A percentile compares a stretch with the other conserved stretches of the same genome.
phyloP scores from a whole-genome alignment of 2,888 invertebrate genomes.

The Tenodera sinensis region DNA sequence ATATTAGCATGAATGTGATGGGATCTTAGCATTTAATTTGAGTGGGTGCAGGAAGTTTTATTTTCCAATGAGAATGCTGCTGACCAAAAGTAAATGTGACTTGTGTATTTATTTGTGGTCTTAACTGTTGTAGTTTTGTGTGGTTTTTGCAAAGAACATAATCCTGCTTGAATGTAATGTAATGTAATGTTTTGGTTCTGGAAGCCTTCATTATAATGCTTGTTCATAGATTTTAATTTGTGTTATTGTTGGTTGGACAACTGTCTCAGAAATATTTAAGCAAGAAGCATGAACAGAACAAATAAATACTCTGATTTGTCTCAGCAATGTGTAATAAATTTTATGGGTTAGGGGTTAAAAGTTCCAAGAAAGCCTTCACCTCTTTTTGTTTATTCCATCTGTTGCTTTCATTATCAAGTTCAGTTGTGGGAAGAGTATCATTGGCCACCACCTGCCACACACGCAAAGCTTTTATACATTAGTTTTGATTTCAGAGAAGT shows the following conservation, averaged over 20 bases:
- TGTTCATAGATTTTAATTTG: not conserved
- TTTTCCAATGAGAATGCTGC: too few species aligned
- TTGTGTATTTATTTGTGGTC: too few species aligned
- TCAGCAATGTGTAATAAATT: not conserved
- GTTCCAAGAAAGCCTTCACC: not conserved
- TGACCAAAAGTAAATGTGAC: too few species aligned
- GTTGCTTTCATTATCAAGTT: not conserved
- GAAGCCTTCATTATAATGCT: not conserved
- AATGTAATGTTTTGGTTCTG: not conserved
- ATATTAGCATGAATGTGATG: too few species aligned
- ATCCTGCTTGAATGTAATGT: too few species aligned
- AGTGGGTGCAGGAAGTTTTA: too few species aligned
- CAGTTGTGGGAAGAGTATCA: not conserved
- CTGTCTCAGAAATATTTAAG: not conserved
- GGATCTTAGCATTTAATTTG: too few species aligned
- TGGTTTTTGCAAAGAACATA: too few species aligned
- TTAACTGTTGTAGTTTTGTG: too few species aligned
- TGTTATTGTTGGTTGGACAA: not conserved
- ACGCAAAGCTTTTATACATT: not conserved
- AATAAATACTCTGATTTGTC: too few species aligned
- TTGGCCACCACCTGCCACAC: not conserved
- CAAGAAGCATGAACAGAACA: not conserved
- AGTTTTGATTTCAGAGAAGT: not conserved
- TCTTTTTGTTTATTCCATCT: not conserved
- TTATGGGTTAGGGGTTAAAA: not conserved